Evolutionary conservation across 2,113 vertebrate species (phyloP).

Genomic region (Eulemur rufifrons): DNA sequence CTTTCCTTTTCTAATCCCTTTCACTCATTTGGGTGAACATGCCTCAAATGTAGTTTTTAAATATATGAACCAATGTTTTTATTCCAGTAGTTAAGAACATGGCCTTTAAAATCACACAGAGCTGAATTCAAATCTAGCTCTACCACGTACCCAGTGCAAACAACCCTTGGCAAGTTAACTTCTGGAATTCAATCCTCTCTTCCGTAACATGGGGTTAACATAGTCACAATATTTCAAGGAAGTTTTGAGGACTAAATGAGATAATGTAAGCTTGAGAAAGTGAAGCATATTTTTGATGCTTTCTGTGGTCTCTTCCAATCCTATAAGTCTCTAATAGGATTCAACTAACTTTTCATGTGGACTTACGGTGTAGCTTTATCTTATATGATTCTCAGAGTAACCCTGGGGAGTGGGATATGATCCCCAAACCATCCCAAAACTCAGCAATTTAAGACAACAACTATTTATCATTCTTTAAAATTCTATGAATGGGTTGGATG

Average conservation of each 20-base stretch:
- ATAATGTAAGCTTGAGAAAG: background rate
- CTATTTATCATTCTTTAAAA: background rate
- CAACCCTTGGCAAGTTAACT: background rate
- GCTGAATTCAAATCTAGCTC: background rate
- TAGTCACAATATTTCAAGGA: background rate
- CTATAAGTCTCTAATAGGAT: background rate
- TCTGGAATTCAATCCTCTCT: background rate
- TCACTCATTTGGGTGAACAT: background rate
- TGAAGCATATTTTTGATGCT: background rate
- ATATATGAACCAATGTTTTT: background rate
- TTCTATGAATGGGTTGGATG: background rate
- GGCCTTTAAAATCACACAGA: background rate
- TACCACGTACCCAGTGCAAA: background rate
- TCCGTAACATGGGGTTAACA: background rate
- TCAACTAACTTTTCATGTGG: background rate
- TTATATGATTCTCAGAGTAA: background rate
- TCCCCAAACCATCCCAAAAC: background rate
- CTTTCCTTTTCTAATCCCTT: background rate
- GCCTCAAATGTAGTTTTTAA: background rate
- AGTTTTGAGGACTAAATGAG: background rate
- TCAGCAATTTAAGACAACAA: background rate
- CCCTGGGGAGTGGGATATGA: background rate
- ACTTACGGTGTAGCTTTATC: background rate
- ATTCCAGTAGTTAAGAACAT: background rate
- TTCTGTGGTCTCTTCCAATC: background rate